Evolutionary conservation across 2,113 vertebrate species (phyloP).

Genomic region (Malaclemys terrapin): DNA sequence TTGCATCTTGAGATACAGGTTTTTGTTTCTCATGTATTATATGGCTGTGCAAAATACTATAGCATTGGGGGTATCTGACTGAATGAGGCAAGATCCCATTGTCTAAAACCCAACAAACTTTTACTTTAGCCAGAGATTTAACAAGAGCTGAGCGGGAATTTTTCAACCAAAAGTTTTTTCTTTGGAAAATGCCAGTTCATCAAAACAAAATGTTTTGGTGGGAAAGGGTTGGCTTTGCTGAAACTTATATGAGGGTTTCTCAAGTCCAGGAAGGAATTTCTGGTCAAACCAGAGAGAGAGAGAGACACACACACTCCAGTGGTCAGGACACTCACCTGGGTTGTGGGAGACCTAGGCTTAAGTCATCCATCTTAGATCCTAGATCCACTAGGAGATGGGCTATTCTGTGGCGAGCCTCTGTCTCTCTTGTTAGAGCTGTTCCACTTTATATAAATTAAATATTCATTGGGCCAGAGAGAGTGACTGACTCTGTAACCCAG

Average conservation of each 20-base stretch:
- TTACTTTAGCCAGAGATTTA: background rate
- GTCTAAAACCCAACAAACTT: background rate
- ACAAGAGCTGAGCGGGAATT: background rate
- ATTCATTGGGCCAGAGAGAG: background rate
- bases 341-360: background rate
- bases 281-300: background rate
- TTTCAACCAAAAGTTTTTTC: background rate
- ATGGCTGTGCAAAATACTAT: fast-evolving
- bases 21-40: background rate
- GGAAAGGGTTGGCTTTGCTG: no score
- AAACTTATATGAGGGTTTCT: background rate
- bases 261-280: background rate
- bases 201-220: no score
- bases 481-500: background rate
- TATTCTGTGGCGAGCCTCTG: background rate
- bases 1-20: fast-evolving
- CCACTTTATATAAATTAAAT: background rate
- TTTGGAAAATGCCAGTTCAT: background rate
- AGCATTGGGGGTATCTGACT: background rate
- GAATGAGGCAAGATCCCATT: fast-evolving
- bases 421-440: background rate
- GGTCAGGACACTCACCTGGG: background rate
- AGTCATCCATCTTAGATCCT: background rate
- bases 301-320: background rate
- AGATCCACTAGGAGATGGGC: background rate